Evolutionary conservation across 2,113 vertebrate species (phyloP), one percentile per base, ranked within the genome.

Genomic region (Holacanthus passer): DNA sequence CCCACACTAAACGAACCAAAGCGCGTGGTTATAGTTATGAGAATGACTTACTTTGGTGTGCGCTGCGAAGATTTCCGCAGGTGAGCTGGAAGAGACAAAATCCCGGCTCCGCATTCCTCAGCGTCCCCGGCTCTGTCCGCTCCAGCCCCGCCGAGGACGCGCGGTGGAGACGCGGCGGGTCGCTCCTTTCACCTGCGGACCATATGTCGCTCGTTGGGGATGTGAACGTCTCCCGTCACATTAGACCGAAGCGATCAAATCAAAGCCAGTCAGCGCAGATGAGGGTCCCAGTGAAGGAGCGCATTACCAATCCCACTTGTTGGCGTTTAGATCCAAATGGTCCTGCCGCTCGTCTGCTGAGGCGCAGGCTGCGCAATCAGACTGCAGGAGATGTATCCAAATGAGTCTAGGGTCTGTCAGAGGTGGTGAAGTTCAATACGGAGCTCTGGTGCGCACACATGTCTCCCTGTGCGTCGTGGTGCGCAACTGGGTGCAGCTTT

Each of bases 91-190:
- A 82, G 77, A 84, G 64, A 84, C 79, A 39, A 58, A 89, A 87
- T 70, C 65, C 73, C 43, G 87, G 74, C 71, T 94, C 86, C 68
- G 91, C 94, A 95, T 96, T 93, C 93, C 94, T 92, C 90, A 80
- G 83, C 63, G 82, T 89, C 87, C 71, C 53, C 63, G 22, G 22
- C 43, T 87, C 73, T 43, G 60, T 88, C 47, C 73, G 66, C 76
- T 79, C 86, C 81, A 60, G 86, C 73, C 65, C 76, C 85, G 22
- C 82, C 47, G 81, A 89, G 69, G 89, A 90, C 73, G 79, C 82
- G 52, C 82, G 20, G 62, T 77, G 86, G 81, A 77, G 60, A 66
- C 41, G 60, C 79, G 13, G 59, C 9, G 35, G 27, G 66, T 76
- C 73, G 71, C 48, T 48, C 20, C 62, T 58, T 74, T 76, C 55